Evolutionary conservation across 2,113 vertebrate genomes (phyloP).

Genomic region (Hiodon tergisus): DNA sequence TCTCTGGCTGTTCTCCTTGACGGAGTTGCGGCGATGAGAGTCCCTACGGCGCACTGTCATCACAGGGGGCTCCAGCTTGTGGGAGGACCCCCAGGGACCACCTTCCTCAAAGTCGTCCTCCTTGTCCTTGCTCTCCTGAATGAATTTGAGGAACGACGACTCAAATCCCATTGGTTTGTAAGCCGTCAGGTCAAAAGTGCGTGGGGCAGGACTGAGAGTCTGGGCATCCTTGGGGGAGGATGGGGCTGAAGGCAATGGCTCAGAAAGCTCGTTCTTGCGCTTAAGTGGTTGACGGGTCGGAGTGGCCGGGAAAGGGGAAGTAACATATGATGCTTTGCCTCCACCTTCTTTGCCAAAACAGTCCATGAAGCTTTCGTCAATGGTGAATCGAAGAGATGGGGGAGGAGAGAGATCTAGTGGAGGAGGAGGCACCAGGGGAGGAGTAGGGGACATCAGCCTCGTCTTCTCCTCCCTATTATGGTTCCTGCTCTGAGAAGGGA

Average conservation of each 20-base stretch:
- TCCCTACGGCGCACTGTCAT: constrained; percentile 37
- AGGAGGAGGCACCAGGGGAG: constrained; percentile 50
- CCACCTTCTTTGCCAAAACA: constrained; percentile 44
- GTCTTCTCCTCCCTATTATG: constrained; percentile 42
- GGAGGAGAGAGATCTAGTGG: constrained; percentile 62
- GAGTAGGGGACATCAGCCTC: constrained; percentile 45
- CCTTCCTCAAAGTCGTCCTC: constrained; percentile 51
- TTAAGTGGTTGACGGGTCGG: constrained; percentile 69
- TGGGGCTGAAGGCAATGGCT: constrained; percentile 40
- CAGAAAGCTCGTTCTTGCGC: constrained; percentile 72
- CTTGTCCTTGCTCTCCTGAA: constrained; percentile 83
- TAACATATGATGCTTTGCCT: constrained; percentile 56
- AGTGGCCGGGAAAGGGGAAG: constrained; percentile 33
- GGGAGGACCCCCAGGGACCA: constrained; percentile 32
- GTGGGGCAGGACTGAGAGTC: constrained; percentile 41
- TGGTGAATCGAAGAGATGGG: constrained; percentile 50
- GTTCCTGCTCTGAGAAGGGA: constrained; percentile 13
- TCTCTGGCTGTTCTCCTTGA: constrained; percentile 69
- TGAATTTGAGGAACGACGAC: constrained; percentile 91
- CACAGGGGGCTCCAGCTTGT: constrained; percentile 45
- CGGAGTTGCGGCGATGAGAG: constrained; percentile 50
- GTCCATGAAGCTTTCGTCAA: constrained; percentile 46
- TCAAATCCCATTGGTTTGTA: constrained; percentile 94
- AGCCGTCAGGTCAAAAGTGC: constrained; percentile 75
- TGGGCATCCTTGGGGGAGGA: constrained; percentile 59